These are phyloP conservation scores for Pseudopleuronectes americanus DNA, from an alignment of 2,797 vertebrate genomes.

Conservation along the genomic window DNA sequence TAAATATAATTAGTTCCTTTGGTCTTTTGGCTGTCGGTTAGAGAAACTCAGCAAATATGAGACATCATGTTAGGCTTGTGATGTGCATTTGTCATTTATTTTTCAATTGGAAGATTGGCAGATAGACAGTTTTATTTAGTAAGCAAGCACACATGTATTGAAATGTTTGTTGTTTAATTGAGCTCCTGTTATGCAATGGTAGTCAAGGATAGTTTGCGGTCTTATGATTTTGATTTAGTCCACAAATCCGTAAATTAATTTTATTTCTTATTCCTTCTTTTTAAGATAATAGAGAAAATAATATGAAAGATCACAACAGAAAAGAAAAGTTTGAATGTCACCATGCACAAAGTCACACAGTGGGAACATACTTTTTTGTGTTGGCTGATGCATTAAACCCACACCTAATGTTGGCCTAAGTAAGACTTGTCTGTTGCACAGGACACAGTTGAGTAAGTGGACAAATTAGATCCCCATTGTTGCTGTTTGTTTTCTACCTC, in stretches of 20 bases:
- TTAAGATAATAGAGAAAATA: neutral
- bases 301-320: constrained; percentile 4
- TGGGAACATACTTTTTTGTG: neutral
- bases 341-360: neutral
- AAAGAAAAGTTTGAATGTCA: neutral
- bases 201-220: neutral
- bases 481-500: constrained; percentile 23
- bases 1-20: neutral
- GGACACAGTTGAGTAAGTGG: constrained; percentile 17
- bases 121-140: neutral
- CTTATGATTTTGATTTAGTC: neutral
- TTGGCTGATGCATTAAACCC: constrained; percentile 17
- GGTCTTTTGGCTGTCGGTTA: neutral
- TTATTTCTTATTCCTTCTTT: neutral
- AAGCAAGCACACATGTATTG: too few species aligned
- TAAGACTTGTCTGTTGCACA: neutral
- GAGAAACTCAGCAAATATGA: neutral
- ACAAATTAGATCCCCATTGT: constrained; percentile 4
- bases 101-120: neutral
- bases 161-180: too few species aligned
- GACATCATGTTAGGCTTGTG: neutral
- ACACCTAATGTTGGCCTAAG: constrained; percentile 5
- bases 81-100: neutral
- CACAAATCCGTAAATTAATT: neutral
- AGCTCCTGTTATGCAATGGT: neutral